A percentile compares a stretch with the other conserved stretches of the same genome.
phyloP scores from a whole-genome alignment of 92 coral and sea anemone genomes.

The Virgularia gustaviana region DNA sequence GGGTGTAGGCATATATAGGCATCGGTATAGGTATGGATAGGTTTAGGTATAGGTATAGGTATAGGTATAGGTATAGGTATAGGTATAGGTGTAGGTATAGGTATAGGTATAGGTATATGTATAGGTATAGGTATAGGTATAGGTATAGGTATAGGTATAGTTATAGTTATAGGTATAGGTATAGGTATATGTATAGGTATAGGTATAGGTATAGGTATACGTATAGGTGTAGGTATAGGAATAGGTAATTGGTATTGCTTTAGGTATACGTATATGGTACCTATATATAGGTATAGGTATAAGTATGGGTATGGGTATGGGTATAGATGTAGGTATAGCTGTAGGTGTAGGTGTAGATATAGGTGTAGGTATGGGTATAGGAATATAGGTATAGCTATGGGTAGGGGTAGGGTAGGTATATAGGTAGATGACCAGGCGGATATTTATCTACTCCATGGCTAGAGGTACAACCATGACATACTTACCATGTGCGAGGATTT shows the following conservation, averaged over 20 bases:
- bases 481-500: slow-evolving; percentile 81
- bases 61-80: background rate
- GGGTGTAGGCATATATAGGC: no score
- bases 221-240: background rate
- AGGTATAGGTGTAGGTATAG: background rate
- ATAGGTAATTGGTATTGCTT: background rate
- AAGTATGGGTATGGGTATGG: background rate
- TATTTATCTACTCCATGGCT: no score
- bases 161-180: background rate
- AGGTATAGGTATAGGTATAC: background rate
- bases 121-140: background rate
- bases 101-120: background rate
- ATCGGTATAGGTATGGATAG: no score
- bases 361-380: background rate
- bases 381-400: background rate
- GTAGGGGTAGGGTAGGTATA: background rate
- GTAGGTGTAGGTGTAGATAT: background rate
- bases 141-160: no score
- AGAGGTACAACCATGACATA: no score
- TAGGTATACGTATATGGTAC: background rate
- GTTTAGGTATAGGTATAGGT: background rate
- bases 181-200: background rate
- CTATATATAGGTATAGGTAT: background rate
- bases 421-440: no score
- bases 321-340: background rate